A percentile compares a stretch with the other conserved stretches of the same genome.
Evolutionary conservation across 2,113 vertebrate genomes (phyloP).

Genomic region (Rhadina sibilatrix): DNA sequence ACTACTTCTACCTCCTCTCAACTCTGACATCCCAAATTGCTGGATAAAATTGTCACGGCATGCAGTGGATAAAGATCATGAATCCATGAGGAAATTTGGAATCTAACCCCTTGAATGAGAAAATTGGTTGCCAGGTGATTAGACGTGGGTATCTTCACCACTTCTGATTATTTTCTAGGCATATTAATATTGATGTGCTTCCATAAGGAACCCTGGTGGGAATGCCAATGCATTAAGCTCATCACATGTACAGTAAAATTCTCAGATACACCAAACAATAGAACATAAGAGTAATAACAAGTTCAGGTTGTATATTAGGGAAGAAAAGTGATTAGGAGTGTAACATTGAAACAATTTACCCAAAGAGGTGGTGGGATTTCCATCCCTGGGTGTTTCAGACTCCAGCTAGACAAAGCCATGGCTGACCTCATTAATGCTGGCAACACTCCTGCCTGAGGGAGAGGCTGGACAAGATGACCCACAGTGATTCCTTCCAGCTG

Average conservation of each 20-base stretch:
- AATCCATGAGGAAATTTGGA: neutral
- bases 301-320: neutral
- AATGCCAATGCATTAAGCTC: neutral
- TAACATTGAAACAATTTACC: neutral
- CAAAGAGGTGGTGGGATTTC: neutral
- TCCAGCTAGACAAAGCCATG: neutral
- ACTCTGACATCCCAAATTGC: neutral
- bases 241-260: neutral
- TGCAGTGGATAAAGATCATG: neutral
- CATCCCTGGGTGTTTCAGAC: neutral
- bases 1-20: neutral
- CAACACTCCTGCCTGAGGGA: neutral
- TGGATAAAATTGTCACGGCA: neutral
- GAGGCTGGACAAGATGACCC: neutral
- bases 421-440: slow-evolving; percentile 42
- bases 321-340: neutral
- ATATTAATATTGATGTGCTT: accelerated
- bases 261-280: neutral
- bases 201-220: neutral
- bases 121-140: neutral
- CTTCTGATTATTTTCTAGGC: neutral
- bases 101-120: neutral
- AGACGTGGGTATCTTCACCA: neutral
- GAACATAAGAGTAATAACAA: neutral
- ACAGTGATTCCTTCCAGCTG: neutral